Base-by-base conservation (phyloP, 2,888 invertebrate genomes). In the Aethes cnicana region DNA sequence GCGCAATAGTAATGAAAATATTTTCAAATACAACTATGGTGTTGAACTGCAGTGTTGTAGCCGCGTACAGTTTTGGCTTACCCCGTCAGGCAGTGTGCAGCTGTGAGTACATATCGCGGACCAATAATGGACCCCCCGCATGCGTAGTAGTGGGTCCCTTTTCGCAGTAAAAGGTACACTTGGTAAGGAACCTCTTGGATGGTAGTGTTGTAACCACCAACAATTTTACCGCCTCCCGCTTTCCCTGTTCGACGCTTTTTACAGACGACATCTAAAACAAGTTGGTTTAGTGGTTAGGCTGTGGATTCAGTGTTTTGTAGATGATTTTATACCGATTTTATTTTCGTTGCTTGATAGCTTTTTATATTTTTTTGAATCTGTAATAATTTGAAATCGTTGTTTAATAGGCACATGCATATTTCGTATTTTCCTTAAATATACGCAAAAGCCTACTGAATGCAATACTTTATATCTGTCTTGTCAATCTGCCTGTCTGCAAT, bases 121-220 rank as follows among this genome's bases (percentile, higher is more conserved):
- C 68, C 84, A 28, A 90, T 67, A 46, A 90, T 86, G 1, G 87
- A 84, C 0, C 90, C 90, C 6, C 90, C 91, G 57, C 91, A 91
- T 37, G 80, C 78, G 47, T 70, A 87, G 55, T 75, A 68, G 2
- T 67, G 59, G 0, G 18, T 54, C 0, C 79, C 81, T 33, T 67
- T 66, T 43, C 64, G 63, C 5, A 81, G 61, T 32, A 84, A 50
- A 32, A 90, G 36, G 39, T 85, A 90, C 0, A 74, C 84, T 60
- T 88, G 88, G 59, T 86, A 80, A 0, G 90, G 89, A 4, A 72
- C 69, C 30, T 64, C 61, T 26, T 81, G 67, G 11, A 82, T 83
- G 0, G 77, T 77, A 0, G 84, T 77, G 20, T 72, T 72, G 41
- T 67, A 67, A 0, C 90, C 90, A 1, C 89, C 90, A 0, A 90